Percentiles rank a stretch among this genome's conserved stretches.
Evolutionary conservation across 2,888 invertebrate genomes (phyloP).

Genomic region (Epinotia ramella): DNA sequence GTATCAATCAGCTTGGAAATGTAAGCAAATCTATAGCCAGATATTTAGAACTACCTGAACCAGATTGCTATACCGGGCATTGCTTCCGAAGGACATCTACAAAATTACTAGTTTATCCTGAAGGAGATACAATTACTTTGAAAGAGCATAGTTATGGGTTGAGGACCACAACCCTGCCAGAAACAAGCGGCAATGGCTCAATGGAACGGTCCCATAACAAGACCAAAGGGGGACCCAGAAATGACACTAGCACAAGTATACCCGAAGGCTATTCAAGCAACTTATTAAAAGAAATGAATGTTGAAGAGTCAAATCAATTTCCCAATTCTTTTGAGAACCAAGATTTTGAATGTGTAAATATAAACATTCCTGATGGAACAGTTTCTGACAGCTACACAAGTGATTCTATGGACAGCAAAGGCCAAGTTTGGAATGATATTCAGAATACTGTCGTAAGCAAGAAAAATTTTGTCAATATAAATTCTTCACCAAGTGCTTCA

Average conservation of each 20-base stretch:
- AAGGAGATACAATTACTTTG: slow-evolving; percentile 5
- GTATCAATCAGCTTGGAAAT: slow-evolving; percentile 39
- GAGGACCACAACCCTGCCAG: not conserved
- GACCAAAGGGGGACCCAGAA: not conserved
- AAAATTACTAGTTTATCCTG: slow-evolving; percentile 34
- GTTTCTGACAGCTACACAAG: not conserved
- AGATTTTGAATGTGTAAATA: slow-evolving; percentile 7
- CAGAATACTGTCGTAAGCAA: not conserved
- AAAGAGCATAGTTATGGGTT: slow-evolving; percentile 1
- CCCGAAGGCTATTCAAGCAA: slow-evolving; percentile 5
- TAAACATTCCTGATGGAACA: slow-evolving; percentile 3
- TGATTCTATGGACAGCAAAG: slow-evolving; percentile 9
- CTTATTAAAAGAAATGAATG: not conserved
- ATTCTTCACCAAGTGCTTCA: not conserved
- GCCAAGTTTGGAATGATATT: slow-evolving; percentile 5
- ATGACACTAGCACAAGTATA: not conserved
- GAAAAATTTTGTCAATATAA: not conserved
- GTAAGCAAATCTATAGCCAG: slow-evolving; percentile 45
- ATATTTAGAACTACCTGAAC: slow-evolving; percentile 35
- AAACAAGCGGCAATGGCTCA: not conserved
- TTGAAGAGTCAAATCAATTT: not conserved
- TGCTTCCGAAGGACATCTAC: slow-evolving; percentile 45
- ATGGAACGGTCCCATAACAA: not conserved
- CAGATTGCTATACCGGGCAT: slow-evolving; percentile 45
- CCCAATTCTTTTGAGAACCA: not conserved